Base-by-base conservation (phyloP, 1,140 invertebrate genomes). In the Carcinoscorpius rotundicauda region DNA sequence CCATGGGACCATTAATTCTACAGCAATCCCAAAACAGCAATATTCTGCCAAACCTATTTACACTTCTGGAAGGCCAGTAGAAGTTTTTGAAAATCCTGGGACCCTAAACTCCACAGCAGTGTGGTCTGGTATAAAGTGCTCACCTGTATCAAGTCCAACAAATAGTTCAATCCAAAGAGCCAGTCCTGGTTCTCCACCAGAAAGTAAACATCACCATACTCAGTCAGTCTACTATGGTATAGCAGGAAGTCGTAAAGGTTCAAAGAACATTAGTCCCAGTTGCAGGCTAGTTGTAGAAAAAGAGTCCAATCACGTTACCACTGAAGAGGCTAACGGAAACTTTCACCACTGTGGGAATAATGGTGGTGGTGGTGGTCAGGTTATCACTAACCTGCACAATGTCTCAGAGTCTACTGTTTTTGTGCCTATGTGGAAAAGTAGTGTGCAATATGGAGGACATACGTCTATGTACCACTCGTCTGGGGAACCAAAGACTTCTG, bases 231-330 rank as follows among this genome's bases (percentile, higher is more conserved):
- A 29, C 29, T 29, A 29, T 29, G 29, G 29, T 29, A 29, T 29
- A 29, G 29, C 29, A 29, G 29, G 29, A 29, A 29, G 29, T 29
- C 29, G 29, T 29, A 29, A 29, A 29, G 29, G 29, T 29, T 29
- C 2, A 29, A 72, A 71, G 67, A 73, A 79, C 49, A 81, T 80
- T 60, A 87, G 85, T 75, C 88, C 89, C 4, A 88, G 91, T 6
- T 75, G 89, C 2, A 84, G 89, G 61, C 91, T 92, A 76, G 82
- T 91, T 51, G 89, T 87, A 8, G 89, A 92, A 75, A 87, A 88
- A 63, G 89, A 91, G 76, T 78, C 91, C 66, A 82, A 89, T 60
- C 82, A 87, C n/a, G 81, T 80, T 52, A 77, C 77, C 52, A 80
- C 79, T 29, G 80, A 80, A 59, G 59, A 69, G 29, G 75, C 76